Conservation (phyloP, 2,888 invertebrate species). For the Eupithecia centaureata region DNA sequence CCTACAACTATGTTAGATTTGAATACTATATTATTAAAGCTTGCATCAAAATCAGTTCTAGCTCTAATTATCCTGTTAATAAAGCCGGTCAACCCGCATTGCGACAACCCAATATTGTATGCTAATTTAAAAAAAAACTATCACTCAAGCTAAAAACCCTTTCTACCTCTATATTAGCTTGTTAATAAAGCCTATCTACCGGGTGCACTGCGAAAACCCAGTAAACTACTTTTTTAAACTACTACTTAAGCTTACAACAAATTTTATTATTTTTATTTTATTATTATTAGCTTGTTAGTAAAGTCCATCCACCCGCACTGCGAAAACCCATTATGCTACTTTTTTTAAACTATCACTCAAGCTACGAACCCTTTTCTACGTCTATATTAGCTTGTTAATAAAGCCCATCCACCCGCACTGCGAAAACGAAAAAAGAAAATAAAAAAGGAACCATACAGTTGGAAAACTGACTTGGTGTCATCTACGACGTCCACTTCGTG, state of each 20-base stretch:
- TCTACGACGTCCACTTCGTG: slow-evolving; percentile 97
- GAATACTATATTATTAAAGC: neutral
- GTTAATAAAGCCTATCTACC: slow-evolving; percentile 36
- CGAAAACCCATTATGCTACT: neutral
- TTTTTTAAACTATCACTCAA: neutral
- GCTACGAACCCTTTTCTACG: neutral
- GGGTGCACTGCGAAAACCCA: slow-evolving; percentile 35
- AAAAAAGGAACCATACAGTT: slow-evolving; percentile 72
- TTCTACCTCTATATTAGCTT: neutral
- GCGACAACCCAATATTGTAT: neutral
- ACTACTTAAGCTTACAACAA: neutral
- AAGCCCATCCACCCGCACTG: slow-evolving; percentile 36
- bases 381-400: slow-evolving; percentile 30
- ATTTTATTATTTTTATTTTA: no score
- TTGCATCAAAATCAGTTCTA: neutral
- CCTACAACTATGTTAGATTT: neutral
- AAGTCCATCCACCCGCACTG: slow-evolving; percentile 24
- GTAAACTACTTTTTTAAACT: neutral
- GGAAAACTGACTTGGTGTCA: slow-evolving; percentile 96
- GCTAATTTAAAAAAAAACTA: no score
- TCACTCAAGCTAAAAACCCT: no score
- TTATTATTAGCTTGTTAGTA: no score
- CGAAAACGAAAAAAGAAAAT: slow-evolving; percentile 54
- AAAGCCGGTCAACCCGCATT: no score
- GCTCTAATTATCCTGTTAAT: neutral